Percentiles rank a stretch among this genome's conserved stretches.
phyloP scores from a whole-genome alignment of 2,113 vertebrate species.

The Mixornis gularis region DNA sequence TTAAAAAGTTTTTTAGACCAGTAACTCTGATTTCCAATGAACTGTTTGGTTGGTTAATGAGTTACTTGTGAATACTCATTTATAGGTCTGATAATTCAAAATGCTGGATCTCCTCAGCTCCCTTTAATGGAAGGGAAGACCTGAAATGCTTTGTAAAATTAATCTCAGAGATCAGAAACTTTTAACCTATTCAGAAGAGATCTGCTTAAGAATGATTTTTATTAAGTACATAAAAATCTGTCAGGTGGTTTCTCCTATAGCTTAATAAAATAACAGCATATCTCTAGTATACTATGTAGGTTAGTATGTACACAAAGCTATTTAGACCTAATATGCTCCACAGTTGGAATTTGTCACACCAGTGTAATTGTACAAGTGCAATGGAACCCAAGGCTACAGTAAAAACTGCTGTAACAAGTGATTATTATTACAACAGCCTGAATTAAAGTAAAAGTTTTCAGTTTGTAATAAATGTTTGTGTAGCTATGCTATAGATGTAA shows the following conservation, averaged over 20 bases:
- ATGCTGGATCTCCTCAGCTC: neutral
- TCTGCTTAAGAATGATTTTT: neutral
- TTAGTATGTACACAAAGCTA: neutral
- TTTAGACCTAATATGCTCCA: neutral
- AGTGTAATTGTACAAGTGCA: neutral
- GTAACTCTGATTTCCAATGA: neutral
- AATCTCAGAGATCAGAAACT: neutral
- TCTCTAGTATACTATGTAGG: neutral
- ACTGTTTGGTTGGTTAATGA: neutral
- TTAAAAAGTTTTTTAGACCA: neutral
- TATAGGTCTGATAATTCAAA: neutral
- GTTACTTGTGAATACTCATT: neutral
- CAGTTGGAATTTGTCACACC: neutral
- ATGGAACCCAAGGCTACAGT: neutral
- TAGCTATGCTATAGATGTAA: neutral
- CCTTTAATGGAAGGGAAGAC: neutral
- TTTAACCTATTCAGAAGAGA: neutral
- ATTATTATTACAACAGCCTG: neutral
- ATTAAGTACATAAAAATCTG: neutral
- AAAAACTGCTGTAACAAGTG: neutral
- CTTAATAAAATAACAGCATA: neutral
- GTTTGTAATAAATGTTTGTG: neutral
- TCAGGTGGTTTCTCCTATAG: neutral
- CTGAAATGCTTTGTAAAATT: neutral
- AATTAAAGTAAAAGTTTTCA: neutral